Base-by-base conservation (phyloP, 2,888 invertebrate genomes). In the Xanthorhoe spadicearia region DNA sequence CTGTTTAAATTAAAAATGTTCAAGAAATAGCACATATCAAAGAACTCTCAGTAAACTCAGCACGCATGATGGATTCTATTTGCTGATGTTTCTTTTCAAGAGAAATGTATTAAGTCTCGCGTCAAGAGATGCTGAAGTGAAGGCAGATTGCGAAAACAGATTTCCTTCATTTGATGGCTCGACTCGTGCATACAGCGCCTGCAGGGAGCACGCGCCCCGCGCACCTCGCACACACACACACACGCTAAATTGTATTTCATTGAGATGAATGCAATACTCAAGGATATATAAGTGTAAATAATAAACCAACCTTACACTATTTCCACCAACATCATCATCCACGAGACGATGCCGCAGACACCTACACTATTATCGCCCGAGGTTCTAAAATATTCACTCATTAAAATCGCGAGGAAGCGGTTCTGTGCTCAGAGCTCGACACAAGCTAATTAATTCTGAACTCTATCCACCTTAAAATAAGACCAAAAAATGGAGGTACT, bases 361-460 rank as follows among this genome's bases (percentile, higher is more conserved):
- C 51, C 35, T 38, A 43, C 38, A 46, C 46, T 46, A 52, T 60
- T 60, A 54, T 23, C 23, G 61, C 54, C 15, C 54, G 38, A 55
- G 49, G 49, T 38, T 61, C 32, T 61, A 49, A 61, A 48, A 61
- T 61, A 49, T 61, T 35, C 38, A 48, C 49, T 61, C 54, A 61
- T 61, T 61, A 61, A 55, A 49, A 38, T 55, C 35, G 52, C 28
- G 61, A 35, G 54, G 54, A 19, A 61, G 38, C 54, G 35, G 49
- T 50, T 28, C 52, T 17, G 35, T 54, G 54, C 35, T 48, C 13
- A 38, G 19, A 38, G 48, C 54, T 49, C 18, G 10, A 49, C 49
- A 35, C 35, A 23, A 49, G 54, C 61, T 55, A 19, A 61, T 55
- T 55, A 54, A 61, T 55, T 59, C 10, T 61, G 9, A 48, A 61